Base-by-base conservation (phyloP, 1,140 invertebrate genomes). In the Onthophagus taurus region DNA sequence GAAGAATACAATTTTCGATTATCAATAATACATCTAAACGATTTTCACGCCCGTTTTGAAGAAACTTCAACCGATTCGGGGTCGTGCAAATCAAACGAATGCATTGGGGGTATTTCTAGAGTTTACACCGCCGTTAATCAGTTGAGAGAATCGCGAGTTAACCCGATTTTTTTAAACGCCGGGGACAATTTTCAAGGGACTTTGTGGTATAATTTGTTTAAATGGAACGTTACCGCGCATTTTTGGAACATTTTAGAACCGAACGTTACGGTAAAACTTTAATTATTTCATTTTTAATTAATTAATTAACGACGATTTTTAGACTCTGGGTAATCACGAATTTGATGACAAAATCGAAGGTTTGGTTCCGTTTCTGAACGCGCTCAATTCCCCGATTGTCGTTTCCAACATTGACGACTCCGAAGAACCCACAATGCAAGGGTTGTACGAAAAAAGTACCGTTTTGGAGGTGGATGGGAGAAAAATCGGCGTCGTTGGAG, bases 181-280 rank as follows among this genome's bases (percentile, higher is more conserved):
- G 88, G 87, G 0, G 88, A 91, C 64, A 83, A 81, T 54, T 91
- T 80, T 59, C 85, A 89, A 62, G 88, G 88, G 0, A 89, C 85
- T 1, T 67, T 89, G 2, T 91, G 83, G 83, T 90, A 88, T 61
- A 81, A 80, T 45, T 58, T 85, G 8, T 74, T 80, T 47, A 71
- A 77, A 45, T 88, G 83, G 76, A 79, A 80, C 47, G 79, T 80
- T 1, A 80, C 79, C 0, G 73, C 78, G 8, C 58, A 79, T 41
- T 85, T 91, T 58, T 75, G 89, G 58, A 88, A 89, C 53, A 59
- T 77, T 53, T 54, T 90, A n/a, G 76, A 76, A 2, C 78, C 85
- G 45, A 83, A 89, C 47, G 86, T 74, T 6, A 81, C 87, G 72
- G 86, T 89, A 67, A 72, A n/a, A n/a, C n/a, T n/a, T n/a, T n/a